phyloP scores from a whole-genome alignment of 2,113 vertebrate species.

The Apaloderma vittatum region DNA sequence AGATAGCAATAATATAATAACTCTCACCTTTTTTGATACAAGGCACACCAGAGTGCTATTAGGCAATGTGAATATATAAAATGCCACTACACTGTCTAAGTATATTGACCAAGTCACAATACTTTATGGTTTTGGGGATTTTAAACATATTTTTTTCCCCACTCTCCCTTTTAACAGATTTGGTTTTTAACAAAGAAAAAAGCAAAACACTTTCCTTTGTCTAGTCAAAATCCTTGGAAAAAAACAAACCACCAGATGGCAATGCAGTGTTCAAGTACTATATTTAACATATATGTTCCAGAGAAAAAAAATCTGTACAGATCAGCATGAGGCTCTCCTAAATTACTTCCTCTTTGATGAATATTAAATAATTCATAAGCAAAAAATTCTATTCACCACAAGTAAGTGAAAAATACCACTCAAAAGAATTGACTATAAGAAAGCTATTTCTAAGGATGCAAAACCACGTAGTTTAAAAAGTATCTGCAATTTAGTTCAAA shows the following conservation, averaged over 20 bases:
- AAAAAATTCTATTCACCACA: slow-evolving; percentile 3
- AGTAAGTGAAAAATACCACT: background rate
- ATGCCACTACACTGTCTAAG: background rate
- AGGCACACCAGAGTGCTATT: background rate
- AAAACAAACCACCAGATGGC: slow-evolving; percentile 75
- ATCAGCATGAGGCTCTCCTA: slow-evolving; percentile 31
- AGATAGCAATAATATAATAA: background rate
- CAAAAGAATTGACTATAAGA: background rate
- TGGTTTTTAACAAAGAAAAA: background rate
- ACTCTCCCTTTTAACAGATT: background rate
- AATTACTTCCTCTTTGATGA: slow-evolving; percentile 31
- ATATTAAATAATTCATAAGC: slow-evolving; percentile 33
- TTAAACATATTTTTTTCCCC: background rate
- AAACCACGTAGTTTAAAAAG: background rate
- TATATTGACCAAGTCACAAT: background rate
- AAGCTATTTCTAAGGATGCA: background rate
- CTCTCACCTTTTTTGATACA: background rate
- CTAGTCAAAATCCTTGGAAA: slow-evolving; percentile 35
- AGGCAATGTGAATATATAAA: background rate
- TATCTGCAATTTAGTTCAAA: background rate
- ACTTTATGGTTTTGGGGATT: background rate
- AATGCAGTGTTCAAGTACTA: slow-evolving; percentile 69
- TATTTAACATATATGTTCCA: background rate
- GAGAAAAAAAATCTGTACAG: background rate
- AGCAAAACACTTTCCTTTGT: background rate